Evolutionary conservation across 2,888 invertebrate species (phyloP).

Genomic region (Prosopocoilus inquinatus): DNA sequence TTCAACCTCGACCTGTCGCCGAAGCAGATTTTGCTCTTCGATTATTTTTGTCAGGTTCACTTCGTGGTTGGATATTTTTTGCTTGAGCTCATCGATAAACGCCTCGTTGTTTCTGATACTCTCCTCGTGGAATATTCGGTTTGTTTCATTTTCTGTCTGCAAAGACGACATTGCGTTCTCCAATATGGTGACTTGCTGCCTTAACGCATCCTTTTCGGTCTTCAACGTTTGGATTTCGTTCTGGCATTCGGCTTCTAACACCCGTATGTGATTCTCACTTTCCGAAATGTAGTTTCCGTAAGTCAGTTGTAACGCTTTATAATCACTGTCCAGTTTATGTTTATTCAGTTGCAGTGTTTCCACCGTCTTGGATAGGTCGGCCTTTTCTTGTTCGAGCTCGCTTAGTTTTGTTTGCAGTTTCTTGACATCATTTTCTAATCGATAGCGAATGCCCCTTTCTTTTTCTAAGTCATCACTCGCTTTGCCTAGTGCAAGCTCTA

Average conservation of each 20-base stretch:
- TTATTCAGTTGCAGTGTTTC: conserved; percentile 8
- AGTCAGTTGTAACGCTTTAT: conserved; percentile 5
- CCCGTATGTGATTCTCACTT: conserved; percentile 8
- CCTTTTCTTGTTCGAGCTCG: conserved; percentile 14
- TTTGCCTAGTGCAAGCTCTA: conserved; percentile 18
- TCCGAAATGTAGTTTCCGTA: conserved; percentile 14
- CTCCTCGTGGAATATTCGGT: neutral
- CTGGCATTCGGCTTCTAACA: conserved; percentile 1
- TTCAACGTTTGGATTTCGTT: conserved; percentile 9
- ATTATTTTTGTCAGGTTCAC: conserved; percentile 3
- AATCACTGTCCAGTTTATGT: conserved; percentile 10
- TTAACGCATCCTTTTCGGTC: conserved; percentile 1
- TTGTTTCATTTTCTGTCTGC: neutral
- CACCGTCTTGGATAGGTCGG: conserved; percentile 9
- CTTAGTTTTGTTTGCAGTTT: conserved; percentile 8
- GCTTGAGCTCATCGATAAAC: neutral
- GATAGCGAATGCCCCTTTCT: conserved; percentile 10
- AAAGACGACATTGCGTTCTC: neutral
- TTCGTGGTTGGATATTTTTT: conserved; percentile 4
- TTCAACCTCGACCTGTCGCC: conserved; percentile 11
- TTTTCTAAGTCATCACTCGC: conserved; percentile 28
- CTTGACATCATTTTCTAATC: conserved; percentile 18
- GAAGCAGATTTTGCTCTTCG: conserved; percentile 13
- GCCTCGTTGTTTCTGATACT: conserved; percentile 3
- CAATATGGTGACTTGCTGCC: neutral